phyloP scores from a whole-genome alignment of 2,113 vertebrate species.

The Leucoraja erinaceus region DNA sequence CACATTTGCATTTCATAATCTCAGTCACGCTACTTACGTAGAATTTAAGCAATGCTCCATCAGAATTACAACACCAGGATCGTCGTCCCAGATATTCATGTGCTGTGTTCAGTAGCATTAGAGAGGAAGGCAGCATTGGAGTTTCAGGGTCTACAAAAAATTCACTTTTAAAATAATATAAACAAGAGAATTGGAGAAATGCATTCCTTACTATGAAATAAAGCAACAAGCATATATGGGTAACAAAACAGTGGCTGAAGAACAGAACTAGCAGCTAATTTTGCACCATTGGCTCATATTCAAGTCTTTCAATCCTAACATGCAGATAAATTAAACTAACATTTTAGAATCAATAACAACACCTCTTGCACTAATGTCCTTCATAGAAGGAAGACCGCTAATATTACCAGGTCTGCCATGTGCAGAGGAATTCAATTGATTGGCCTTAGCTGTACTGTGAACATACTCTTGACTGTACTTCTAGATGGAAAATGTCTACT shows the following conservation, averaged over 20 bases:
- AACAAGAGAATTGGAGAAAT: background rate
- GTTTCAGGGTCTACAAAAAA: conserved; percentile 60
- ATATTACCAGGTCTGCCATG: no score
- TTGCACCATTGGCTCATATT: no score
- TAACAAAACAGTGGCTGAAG: background rate
- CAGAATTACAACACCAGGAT: conserved; percentile 87
- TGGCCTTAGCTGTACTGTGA: background rate
- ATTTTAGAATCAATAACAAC: no score
- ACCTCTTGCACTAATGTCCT: no score
- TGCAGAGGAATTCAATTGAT: background rate
- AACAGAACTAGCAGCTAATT: no score
- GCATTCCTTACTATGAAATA: background rate
- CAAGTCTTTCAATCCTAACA: no score
- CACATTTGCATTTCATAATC: background rate
- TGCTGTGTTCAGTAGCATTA: conserved; percentile 90
- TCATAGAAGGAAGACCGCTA: no score
- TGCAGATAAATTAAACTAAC: no score
- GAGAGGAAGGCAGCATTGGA: conserved; percentile 83
- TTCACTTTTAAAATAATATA: background rate
- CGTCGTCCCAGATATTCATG: conserved; percentile 90
- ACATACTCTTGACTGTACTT: background rate
- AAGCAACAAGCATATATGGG: background rate
- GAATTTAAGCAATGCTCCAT: conserved; percentile 85
- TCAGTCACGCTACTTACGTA: conserved; percentile 66
- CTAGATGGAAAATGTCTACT: background rate